Evolutionary conservation across 2,888 invertebrate species (phyloP), one percentile per base, ranked within the genome.

Genomic region (Spodoptera exigua): DNA sequence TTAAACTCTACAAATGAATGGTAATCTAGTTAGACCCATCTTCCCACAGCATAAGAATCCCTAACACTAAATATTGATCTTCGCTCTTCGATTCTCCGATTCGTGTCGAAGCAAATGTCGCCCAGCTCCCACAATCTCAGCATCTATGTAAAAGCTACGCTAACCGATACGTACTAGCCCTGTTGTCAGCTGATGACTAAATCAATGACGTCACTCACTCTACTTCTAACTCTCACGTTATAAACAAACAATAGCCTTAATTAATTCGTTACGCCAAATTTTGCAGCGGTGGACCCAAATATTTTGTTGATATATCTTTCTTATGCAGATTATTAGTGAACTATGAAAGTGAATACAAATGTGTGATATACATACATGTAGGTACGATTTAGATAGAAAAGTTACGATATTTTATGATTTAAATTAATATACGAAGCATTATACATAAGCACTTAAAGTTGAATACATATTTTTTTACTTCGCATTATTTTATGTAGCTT

Each of bases 261-360:
- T 88, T 91, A 91, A 89, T 92, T 92, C 91, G 90, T 88, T 89
- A 86, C 80, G 86, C 88, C 89, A 84, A 86, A 80, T 80, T 85
- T 84, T 73, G 80, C 86, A 87, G 89, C 89, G 78, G 74, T 93
- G 92, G 92, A 92, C 92, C 92, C 92, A 87, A 87, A 78, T 79
- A 75, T 78, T 78, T 53, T 76, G 66, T 79, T 80, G 67, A 65
- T 70, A 74, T 71, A 62, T 48, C 45, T 27, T 27, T 27, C 5
- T 41, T 44, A 55, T 47, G 41, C 39, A 44, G 60, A 55, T 69
- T 52, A 43, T 36, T 46, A 7, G 45, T 61, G 61, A 43, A 51
- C 14, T 13, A 56, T 71, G 52, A 71, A 21, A 5, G 44, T 59
- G 47, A 44, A n/a, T 36, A 54, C 16, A 37, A 27, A 70, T 48